These are phyloP conservation scores for Anser brachyrhynchus DNA, from an alignment of 2,113 vertebrate species.

Conservation along the genomic window DNA sequence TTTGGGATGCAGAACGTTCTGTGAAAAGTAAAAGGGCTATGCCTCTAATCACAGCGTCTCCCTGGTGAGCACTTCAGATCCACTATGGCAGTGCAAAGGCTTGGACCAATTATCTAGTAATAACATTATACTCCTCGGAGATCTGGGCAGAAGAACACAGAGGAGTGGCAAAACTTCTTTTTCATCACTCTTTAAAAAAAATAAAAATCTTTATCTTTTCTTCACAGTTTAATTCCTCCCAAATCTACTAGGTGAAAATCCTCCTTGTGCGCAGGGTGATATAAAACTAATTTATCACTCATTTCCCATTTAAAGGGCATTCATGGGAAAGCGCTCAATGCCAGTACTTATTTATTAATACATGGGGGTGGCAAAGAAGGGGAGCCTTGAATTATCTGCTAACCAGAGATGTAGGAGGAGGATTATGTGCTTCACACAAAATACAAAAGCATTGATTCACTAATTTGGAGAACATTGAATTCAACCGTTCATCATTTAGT, in stretches of 20 bases:
- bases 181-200: not conserved
- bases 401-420: not conserved
- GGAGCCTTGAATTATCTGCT: not conserved
- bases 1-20: slow-evolving; percentile 9
- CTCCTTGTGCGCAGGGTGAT: not conserved
- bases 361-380: not conserved
- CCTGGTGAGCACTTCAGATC: slow-evolving; percentile 27
- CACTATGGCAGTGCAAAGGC: slow-evolving; percentile 11
- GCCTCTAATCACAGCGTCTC: slow-evolving; percentile 34
- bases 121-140: slow-evolving; percentile 29
- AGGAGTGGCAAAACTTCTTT: slow-evolving; percentile 13
- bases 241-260: not conserved
- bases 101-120: slow-evolving; percentile 52
- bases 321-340: not conserved
- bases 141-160: not conserved
- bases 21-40: slow-evolving; percentile 41
- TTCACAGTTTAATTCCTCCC: not conserved
- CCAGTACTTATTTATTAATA: not conserved
- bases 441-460: not conserved
- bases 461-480: not conserved
- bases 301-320: not conserved
- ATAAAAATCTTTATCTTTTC: not conserved
- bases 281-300: not conserved
- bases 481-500: not conserved
- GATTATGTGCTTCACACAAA: not conserved